Evolutionary conservation across 2,113 vertebrate species (phyloP).

Genomic region (Lepus timidus): DNA sequence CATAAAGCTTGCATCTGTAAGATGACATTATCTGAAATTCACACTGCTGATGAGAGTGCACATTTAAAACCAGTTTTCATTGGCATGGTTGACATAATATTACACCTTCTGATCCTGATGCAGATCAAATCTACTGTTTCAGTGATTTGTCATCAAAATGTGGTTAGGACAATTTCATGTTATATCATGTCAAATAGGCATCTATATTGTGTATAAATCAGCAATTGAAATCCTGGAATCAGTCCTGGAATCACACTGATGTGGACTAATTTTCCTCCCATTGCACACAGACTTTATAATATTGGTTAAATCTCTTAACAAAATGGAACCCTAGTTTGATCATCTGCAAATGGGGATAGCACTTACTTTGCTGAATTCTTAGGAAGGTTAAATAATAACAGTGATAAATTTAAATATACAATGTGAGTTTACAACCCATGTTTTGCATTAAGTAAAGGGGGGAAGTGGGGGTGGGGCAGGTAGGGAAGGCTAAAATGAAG

Average conservation of each 20-base stretch:
- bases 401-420: not conserved
- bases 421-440: not conserved
- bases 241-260: not conserved
- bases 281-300: not conserved
- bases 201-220: not conserved
- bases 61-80: not conserved
- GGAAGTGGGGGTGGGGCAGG: not conserved
- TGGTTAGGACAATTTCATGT: not conserved
- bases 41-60: not conserved
- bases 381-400: not conserved
- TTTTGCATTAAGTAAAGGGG: not conserved
- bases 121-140: not conserved
- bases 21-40: not conserved
- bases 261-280: not conserved
- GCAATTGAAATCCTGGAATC: not conserved
- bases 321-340: not conserved
- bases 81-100: not conserved
- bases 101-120: not conserved
- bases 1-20: not conserved
- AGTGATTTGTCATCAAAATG: conserved; percentile 14
- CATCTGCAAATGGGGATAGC: not conserved
- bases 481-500: not conserved
- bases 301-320: not conserved
- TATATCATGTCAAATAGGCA: not conserved
- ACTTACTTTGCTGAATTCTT: not conserved